Evolutionary conservation across 2,888 invertebrate genomes (phyloP), one percentile per base, ranked within the genome.

Genomic region (Carabus problematicus): DNA sequence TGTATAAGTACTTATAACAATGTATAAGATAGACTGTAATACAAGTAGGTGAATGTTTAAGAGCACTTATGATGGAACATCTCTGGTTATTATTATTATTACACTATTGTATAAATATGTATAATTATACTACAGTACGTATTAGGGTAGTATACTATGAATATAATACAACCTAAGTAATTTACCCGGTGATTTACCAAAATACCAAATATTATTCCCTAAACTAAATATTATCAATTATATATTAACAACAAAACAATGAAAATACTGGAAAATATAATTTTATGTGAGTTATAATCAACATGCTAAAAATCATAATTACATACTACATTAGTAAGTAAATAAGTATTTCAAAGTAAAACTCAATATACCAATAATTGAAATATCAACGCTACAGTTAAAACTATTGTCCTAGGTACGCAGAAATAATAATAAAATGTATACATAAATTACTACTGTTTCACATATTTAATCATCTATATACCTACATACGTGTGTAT

Each of bases 161-260:
- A 67, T n/a, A n/a, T 52, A 67, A 60, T 60, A 67, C 60, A 67
- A 43, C 58, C 60, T 49, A 56, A 66, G 60, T 59, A 41, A 41
- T 67, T 56, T 60, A 59, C 67, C 67, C 67, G 67, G 59, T 67
- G 40, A 29, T 67, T 60, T 60, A 67, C 67, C 66, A 59, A 47
- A 66, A 60, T 67, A 67, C 54, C 60, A 67, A 67, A 67, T 60
- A 67, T 19, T 54, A 52, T 52, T 52, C 52, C 8, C 16, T 52
- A 52, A 52, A 52, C 52, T 18, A 52, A 52, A 52, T 52, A 52
- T 52, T 52, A 52, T 52, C 14, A 52, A 14, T 29, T 52, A 52
- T 52, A 52, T 29, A 29, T 29, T 29, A 29, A 52, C 16, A 14
- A 52, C 18, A 52, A 52, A 52, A 11, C 14, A 52, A 52, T 52